These are phyloP conservation scores for Solenodon paradoxus DNA, from an alignment of 2,113 vertebrate genomes.

Conservation along the genomic window DNA sequence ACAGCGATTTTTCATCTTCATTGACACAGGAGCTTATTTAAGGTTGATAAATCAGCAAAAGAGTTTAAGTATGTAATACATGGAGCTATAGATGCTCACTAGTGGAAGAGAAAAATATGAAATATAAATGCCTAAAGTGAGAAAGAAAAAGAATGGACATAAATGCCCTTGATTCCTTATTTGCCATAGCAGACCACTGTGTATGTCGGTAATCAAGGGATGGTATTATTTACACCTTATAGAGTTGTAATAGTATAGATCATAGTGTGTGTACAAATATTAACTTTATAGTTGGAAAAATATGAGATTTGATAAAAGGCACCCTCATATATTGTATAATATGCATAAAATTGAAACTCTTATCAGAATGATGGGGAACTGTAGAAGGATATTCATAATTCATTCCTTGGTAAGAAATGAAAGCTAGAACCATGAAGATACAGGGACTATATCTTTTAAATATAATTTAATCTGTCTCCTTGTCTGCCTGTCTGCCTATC, in stretches of 20 bases:
- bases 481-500: background rate
- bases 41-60: background rate
- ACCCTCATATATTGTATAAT: background rate
- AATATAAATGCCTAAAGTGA: background rate
- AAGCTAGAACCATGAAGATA: background rate
- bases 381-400: rapidly evolving
- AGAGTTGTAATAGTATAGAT: background rate
- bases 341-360: background rate
- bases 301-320: background rate
- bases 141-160: background rate
- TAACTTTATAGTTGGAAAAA: background rate
- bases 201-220: background rate
- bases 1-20: background rate
- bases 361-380: background rate
- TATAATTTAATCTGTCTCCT: background rate
- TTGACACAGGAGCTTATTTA: background rate
- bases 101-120: background rate
- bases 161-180: background rate
- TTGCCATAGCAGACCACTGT: too few relatives aligned
- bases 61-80: background rate
- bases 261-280: background rate
- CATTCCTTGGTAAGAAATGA: background rate
- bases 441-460: background rate
- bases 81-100: background rate
- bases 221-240: background rate